phyloP scores from a whole-genome alignment of 2,113 vertebrate genomes.

The Tichodroma muraria region DNA sequence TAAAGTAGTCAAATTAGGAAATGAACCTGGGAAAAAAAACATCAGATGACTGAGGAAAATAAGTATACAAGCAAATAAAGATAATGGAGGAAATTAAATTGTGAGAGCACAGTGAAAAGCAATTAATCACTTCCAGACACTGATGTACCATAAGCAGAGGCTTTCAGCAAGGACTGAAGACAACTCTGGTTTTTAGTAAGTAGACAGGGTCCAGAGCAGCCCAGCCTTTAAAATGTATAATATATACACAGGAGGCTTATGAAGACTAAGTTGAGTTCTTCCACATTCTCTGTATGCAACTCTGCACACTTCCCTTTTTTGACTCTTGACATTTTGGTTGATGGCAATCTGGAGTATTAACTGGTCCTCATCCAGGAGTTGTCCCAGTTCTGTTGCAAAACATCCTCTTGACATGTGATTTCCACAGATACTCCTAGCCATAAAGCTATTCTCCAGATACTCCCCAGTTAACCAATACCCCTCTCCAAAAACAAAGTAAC shows the following conservation, averaged over 20 bases:
- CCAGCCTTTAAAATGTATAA: background rate
- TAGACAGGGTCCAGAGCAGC: background rate
- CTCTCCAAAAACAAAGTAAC: background rate
- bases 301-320: background rate
- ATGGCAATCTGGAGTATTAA: background rate
- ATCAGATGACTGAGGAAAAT: background rate
- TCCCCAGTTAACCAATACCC: background rate
- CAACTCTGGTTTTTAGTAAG: background rate
- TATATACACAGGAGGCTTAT: background rate
- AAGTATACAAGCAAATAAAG: background rate
- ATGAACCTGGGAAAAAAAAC: background rate
- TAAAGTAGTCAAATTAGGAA: background rate
- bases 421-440: background rate
- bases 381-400: background rate
- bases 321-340: background rate
- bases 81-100: background rate
- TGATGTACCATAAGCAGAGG: background rate
- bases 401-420: accelerated
- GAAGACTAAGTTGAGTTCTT: background rate
- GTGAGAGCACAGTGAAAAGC: background rate
- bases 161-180: background rate
- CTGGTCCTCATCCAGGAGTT: background rate
- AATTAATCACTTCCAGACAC: background rate
- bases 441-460: background rate
- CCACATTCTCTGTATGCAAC: background rate